A percentile compares a stretch with the other conserved stretches of the same genome.
These are phyloP conservation scores for Maccullochella peelii DNA, from an alignment of 2,113 vertebrate species.

Conservation along the genomic window DNA sequence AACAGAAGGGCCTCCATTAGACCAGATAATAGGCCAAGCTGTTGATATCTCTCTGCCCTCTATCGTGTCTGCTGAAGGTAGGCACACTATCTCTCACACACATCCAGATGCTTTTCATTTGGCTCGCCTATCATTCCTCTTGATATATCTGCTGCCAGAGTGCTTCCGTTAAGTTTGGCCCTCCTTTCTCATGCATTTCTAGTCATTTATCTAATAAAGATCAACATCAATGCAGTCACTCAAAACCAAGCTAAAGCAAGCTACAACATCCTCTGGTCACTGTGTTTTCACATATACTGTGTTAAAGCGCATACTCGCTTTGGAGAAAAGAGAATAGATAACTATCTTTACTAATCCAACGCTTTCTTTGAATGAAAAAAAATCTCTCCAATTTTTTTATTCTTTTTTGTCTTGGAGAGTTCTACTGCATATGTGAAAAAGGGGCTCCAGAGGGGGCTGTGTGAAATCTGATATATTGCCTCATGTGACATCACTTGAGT, in stretches of 20 bases:
- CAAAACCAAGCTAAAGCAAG: neutral
- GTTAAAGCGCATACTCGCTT: neutral
- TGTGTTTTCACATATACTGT: neutral
- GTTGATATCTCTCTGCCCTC: constrained; percentile 59
- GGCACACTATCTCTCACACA: constrained; percentile 29
- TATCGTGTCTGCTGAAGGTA: constrained; percentile 46
- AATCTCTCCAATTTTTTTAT: too few species aligned
- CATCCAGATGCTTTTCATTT: constrained; percentile 54
- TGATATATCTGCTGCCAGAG: constrained; percentile 6
- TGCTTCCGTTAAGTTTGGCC: neutral
- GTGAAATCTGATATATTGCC: too few species aligned
- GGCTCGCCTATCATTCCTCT: neutral
- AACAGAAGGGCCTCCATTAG: constrained; percentile 76
- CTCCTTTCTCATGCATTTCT: neutral
- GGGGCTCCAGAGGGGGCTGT: too few species aligned
- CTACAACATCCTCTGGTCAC: neutral
- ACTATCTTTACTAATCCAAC: neutral
- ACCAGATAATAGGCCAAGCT: constrained; percentile 77
- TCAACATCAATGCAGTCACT: neutral
- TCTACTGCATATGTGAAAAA: too few species aligned
- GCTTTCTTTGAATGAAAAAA: neutral
- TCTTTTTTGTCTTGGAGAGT: too few species aligned
- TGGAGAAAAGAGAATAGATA: neutral
- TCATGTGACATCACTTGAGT: too few species aligned
- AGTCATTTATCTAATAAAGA: neutral